Evolutionary conservation across 2,797 vertebrate species (phyloP).

Genomic region (Champsocephalus esox): DNA sequence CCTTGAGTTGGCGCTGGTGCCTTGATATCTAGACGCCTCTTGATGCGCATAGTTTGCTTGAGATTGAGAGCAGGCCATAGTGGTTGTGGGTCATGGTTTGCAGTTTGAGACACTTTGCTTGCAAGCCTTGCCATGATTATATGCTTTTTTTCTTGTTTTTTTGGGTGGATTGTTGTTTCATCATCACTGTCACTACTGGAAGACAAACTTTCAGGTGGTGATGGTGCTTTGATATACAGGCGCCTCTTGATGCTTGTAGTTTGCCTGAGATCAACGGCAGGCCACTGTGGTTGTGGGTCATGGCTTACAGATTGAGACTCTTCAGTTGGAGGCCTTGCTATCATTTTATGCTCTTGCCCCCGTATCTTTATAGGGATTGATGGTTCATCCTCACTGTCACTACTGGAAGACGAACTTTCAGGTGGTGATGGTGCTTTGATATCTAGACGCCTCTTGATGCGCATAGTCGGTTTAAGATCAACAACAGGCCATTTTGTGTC

Average conservation of each 20-base stretch:
- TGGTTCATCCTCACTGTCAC: constrained; percentile 29
- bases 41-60: background rate
- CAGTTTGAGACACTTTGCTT: too few species aligned
- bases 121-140: too few species aligned
- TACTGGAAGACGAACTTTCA: constrained; percentile 13
- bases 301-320: background rate
- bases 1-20: constrained; percentile 10
- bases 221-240: too few species aligned
- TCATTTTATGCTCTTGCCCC: too few species aligned
- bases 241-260: background rate
- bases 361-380: background rate
- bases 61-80: constrained; percentile 9
- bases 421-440: background rate
- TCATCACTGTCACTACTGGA: too few species aligned
- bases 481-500: background rate
- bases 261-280: background rate
- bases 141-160: too few species aligned
- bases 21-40: constrained; percentile 59
- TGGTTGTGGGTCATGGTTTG: too few species aligned
- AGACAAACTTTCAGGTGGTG: too few species aligned
- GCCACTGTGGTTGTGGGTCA: constrained; percentile 1
- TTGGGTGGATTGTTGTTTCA: too few species aligned
- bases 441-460: constrained; percentile 16
- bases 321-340: background rate
- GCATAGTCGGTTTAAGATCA: background rate